phyloP scores from a whole-genome alignment of 2,113 vertebrate species.

The Todiramphus chloris region DNA sequence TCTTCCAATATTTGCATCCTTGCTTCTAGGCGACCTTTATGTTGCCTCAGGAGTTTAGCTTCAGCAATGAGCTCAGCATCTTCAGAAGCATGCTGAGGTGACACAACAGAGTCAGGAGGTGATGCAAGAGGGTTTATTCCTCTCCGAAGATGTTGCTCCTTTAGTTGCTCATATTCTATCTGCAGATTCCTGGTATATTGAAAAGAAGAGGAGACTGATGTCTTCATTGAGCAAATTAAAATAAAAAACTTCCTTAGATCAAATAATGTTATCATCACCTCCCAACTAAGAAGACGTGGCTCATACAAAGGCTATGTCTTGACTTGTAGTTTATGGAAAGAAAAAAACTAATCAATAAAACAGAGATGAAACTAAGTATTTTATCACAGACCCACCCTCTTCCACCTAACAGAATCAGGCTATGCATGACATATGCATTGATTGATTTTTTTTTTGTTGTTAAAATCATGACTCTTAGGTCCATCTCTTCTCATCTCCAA shows the following conservation, averaged over 20 bases:
- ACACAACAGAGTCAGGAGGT: slow-evolving; percentile 75
- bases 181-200: slow-evolving; percentile 80
- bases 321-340: not conserved
- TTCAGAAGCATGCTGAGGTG: slow-evolving; percentile 76
- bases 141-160: slow-evolving; percentile 86
- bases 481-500: not conserved
- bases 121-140: slow-evolving; percentile 72
- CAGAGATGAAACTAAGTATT: not conserved
- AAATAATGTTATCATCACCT: not conserved
- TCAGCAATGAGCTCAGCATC: slow-evolving; percentile 88
- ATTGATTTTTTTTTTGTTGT: not conserved
- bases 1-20: slow-evolving; percentile 98
- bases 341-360: not conserved
- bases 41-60: slow-evolving; percentile 91
- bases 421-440: not conserved
- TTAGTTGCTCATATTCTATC: slow-evolving; percentile 91
- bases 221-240: not conserved
- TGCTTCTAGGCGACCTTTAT: slow-evolving; percentile 94
- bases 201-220: not conserved
- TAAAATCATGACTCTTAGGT: not conserved
- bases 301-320: not conserved
- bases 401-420: not conserved
- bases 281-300: not conserved
- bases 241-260: not conserved
- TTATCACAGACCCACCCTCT: not conserved